A percentile compares a stretch with the other conserved stretches of the same genome.
Evolutionary conservation across 2,888 invertebrate species (phyloP).

Genomic region (Drosophila setosimentum): DNA sequence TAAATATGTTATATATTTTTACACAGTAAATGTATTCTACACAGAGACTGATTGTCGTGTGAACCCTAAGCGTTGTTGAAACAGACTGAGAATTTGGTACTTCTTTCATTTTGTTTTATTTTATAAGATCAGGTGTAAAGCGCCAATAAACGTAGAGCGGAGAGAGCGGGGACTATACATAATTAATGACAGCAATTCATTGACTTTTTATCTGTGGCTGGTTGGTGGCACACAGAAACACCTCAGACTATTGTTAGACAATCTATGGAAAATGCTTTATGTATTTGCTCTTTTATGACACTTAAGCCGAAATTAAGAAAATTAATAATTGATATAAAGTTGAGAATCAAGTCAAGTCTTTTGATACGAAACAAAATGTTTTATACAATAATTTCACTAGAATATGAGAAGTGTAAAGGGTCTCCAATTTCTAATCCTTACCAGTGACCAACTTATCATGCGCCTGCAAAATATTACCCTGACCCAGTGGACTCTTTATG

Average conservation of each 20-base stretch:
- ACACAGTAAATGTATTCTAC: no score
- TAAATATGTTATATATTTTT: not conserved
- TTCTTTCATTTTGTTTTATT: conserved; percentile 30
- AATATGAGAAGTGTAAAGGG: not conserved
- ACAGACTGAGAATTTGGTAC: conserved; percentile 22
- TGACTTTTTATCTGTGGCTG: conserved; percentile 9
- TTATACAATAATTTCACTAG: not conserved
- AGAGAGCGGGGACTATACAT: not conserved
- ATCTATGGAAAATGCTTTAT: conserved; percentile 34
- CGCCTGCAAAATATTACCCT: not conserved
- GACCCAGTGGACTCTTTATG: not conserved
- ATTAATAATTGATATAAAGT: not conserved
- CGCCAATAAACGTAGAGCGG: not conserved
- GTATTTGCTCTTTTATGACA: not conserved
- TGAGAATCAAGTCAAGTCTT: not conserved
- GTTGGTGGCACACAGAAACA: conserved; percentile 11
- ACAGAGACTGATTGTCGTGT: not conserved
- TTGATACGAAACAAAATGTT: not conserved
- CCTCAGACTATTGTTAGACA: conserved; percentile 22
- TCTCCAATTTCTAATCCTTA: not conserved
- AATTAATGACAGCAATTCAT: conserved; percentile 22
- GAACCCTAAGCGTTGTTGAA: conserved; percentile 2
- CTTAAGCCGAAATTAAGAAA: not conserved
- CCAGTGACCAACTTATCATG: not conserved
- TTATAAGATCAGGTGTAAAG: conserved; percentile 25